phyloP scores from a whole-genome alignment of 1,140 invertebrate genomes.

The Berghia stephanieae region DNA sequence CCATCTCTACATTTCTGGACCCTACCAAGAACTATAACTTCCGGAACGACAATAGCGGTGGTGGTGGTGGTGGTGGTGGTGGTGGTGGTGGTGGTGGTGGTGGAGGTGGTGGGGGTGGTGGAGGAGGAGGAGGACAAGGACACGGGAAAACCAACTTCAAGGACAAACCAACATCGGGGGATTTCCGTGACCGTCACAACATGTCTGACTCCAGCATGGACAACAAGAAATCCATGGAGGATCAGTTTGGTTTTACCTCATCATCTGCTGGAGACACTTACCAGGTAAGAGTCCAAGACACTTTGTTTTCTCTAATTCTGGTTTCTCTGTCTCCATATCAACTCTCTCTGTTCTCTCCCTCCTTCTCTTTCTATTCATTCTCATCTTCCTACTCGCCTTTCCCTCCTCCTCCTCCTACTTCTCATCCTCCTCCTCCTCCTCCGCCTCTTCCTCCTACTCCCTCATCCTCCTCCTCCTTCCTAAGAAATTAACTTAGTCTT shows the following conservation, averaged over 20 bases:
- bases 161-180: too few species aligned
- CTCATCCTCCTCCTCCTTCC: neutral
- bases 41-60: slow-evolving; percentile 22
- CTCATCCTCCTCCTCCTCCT: neutral
- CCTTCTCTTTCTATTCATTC: neutral
- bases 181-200: slow-evolving; percentile 27
- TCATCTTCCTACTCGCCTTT: neutral
- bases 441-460: neutral
- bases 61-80: neutral
- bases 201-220: neutral
- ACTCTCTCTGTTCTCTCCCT: neutral
- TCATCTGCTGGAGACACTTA: slow-evolving; percentile 14
- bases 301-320: neutral
- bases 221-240: slow-evolving; percentile 26
- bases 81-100: slow-evolving; percentile 9
- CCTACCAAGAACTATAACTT: slow-evolving; percentile 38
- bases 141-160: too few species aligned
- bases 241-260: slow-evolving; percentile 34
- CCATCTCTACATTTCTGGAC: slow-evolving; percentile 32
- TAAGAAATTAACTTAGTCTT: neutral
- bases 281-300: slow-evolving; percentile 12
- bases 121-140: too few species aligned
- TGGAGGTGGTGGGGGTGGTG: slow-evolving; percentile 10
- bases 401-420: neutral
- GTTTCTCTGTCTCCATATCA: neutral